Evolutionary conservation across 64 coral and sea anemone species (phyloP).

Genomic region (Acropora yongei): DNA sequence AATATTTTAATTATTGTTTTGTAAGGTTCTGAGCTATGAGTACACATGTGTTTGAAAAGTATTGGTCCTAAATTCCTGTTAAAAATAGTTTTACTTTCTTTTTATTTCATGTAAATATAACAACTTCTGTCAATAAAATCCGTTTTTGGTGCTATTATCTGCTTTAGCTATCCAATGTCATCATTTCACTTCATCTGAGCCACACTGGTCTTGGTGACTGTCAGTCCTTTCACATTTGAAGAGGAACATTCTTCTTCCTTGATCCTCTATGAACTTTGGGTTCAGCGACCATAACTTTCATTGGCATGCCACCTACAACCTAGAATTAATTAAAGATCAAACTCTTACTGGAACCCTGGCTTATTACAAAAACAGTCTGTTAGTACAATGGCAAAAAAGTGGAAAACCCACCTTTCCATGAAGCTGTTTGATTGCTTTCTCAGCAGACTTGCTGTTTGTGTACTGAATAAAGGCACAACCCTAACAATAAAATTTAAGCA

Average conservation of each 20-base stretch:
- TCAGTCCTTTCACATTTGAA: neutral
- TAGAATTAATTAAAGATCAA: neutral
- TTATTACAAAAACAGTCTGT: neutral
- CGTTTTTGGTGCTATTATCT: no score
- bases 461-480: slow-evolving; percentile 81
- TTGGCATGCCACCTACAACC: slow-evolving; percentile 70
- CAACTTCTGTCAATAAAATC: no score
- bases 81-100: no score
- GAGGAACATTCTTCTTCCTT: neutral
- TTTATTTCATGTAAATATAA: no score
- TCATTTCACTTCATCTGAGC: neutral
- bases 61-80: no score
- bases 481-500: slow-evolving; percentile 7
- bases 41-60: no score
- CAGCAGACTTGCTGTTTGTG: slow-evolving; percentile 11
- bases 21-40: no score
- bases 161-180: neutral
- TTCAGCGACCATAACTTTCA: slow-evolving; percentile 84
- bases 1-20: no score
- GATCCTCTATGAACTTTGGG: slow-evolving; percentile 67
- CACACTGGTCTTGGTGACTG: no score
- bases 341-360: neutral
- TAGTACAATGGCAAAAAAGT: neutral
- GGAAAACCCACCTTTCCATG: slow-evolving; percentile 62
- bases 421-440: slow-evolving; percentile 54